These are phyloP conservation scores for Pseudomyrmex sp. DNA, from an alignment of 1,140 invertebrate genomes.

Conservation along the genomic window DNA sequence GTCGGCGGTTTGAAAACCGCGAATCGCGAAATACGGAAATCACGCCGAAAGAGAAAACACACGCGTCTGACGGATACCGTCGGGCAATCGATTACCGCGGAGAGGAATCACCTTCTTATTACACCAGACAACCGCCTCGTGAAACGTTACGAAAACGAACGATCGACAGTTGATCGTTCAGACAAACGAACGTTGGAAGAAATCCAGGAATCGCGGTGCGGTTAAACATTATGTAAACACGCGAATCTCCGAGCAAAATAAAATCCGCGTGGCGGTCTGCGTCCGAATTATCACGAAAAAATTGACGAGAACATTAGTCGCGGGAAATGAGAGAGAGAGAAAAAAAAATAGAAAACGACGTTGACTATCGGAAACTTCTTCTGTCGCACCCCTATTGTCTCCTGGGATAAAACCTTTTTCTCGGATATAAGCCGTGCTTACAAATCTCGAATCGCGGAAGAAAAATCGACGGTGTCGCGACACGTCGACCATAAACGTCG, in stretches of 20 bases:
- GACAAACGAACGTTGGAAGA: conserved; percentile 37
- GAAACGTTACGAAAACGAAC: conserved; percentile 29
- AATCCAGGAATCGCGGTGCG: conserved; percentile 43
- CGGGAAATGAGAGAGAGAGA: background rate
- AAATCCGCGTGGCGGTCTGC: background rate
- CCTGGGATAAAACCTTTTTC: background rate
- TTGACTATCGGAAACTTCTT: no score
- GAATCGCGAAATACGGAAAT: conserved; percentile 53
- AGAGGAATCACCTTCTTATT: conserved; percentile 43
- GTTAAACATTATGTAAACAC: conserved; percentile 43
- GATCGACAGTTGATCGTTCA: conserved; percentile 41
- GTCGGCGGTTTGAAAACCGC: conserved; percentile 49
- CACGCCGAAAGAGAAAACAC: background rate
- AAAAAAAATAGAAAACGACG: background rate
- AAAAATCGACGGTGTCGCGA: conserved; percentile 48
- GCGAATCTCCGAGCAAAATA: background rate
- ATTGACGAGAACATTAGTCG: background rate
- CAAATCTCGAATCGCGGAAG: conserved; percentile 56
- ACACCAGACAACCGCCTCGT: conserved; percentile 31
- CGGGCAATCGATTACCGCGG: conserved; percentile 41
- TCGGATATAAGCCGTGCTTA: conserved; percentile 34
- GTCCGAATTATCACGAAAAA: background rate
- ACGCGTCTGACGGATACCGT: background rate
- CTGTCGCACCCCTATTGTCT: background rate
- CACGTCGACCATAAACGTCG: conserved; percentile 42